Percentiles rank a stretch among this genome's conserved stretches.
Evolutionary conservation across 1,140 invertebrate species (phyloP).

Genomic region (Philotrypesis tridentata): DNA sequence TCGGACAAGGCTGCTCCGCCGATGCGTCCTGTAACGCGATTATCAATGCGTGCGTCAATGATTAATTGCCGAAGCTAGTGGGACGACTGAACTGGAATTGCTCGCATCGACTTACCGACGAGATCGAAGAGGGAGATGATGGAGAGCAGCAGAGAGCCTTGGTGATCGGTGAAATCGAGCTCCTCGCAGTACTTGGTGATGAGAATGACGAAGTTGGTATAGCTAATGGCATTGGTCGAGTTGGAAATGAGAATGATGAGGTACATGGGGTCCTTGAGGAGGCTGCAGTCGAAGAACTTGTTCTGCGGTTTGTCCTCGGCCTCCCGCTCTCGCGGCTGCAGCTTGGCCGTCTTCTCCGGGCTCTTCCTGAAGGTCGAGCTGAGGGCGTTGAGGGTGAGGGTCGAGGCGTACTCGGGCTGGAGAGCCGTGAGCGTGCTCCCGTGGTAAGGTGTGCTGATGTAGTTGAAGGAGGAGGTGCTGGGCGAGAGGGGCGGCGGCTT

Average conservation of each 20-base stretch:
- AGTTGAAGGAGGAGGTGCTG: constrained; percentile 86
- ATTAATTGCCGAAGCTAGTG: too few species aligned
- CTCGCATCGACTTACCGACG: constrained; percentile 77
- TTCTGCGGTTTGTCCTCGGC: constrained; percentile 56
- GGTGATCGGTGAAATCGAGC: constrained; percentile 80
- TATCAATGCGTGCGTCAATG: not conserved
- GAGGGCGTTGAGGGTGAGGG: constrained; percentile 82
- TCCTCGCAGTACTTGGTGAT: constrained; percentile 83
- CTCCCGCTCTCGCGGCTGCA: constrained; percentile 67
- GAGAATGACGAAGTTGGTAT: constrained; percentile 89
- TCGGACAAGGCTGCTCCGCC: constrained; percentile 88
- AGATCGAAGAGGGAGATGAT: constrained; percentile 86
- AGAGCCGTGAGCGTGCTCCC: constrained; percentile 86
- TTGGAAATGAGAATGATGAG: constrained; percentile 88
- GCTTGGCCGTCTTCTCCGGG: constrained; percentile 57
- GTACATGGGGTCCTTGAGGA: constrained; percentile 86
- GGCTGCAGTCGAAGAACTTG: constrained; percentile 84
- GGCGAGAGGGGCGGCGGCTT: constrained; percentile 78
- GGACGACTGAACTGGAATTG: too few species aligned
- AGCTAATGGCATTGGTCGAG: constrained; percentile 88
- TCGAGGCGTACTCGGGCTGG: constrained; percentile 85
- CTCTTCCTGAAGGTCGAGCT: constrained; percentile 74
- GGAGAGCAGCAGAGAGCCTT: constrained; percentile 82
- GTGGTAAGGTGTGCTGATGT: constrained; percentile 87
- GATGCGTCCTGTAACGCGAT: constrained; percentile 72